Percentiles rank a stretch among this genome's conserved stretches.
Conservation (phyloP, 2,113 vertebrate species). For the Corythornis cristatus region DNA sequence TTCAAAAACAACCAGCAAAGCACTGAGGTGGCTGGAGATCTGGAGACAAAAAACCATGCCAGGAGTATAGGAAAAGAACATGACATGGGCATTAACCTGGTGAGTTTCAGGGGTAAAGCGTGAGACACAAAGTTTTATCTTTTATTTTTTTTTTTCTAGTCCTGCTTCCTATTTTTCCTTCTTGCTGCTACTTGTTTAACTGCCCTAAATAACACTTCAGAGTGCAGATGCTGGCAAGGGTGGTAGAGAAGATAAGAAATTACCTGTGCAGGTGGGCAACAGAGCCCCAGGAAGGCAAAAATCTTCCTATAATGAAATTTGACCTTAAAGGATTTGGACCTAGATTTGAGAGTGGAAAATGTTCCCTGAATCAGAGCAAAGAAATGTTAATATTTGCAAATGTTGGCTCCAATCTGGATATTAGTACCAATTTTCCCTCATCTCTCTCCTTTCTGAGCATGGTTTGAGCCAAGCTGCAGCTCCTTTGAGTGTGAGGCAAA, state of each 20-base stretch:
- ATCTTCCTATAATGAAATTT: background rate
- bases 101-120: background rate
- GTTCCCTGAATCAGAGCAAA: background rate
- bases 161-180: background rate
- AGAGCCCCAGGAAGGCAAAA: background rate
- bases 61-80: background rate
- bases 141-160: background rate
- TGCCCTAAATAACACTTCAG: background rate
- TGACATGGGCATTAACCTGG: background rate
- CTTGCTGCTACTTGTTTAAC: background rate
- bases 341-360: background rate
- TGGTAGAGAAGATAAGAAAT: too few species aligned
- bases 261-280: background rate
- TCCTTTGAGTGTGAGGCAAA: background rate
- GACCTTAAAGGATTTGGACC: background rate
- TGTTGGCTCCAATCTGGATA: background rate
- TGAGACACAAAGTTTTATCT: background rate
- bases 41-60: background rate
- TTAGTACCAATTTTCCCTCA: background rate
- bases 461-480: background rate
- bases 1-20: background rate
- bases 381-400: background rate
- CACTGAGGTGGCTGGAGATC: background rate
- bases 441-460: accelerated
- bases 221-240: background rate